phyloP scores from a whole-genome alignment of 2,888 invertebrate genomes.

The Eupithecia dodoneata region DNA sequence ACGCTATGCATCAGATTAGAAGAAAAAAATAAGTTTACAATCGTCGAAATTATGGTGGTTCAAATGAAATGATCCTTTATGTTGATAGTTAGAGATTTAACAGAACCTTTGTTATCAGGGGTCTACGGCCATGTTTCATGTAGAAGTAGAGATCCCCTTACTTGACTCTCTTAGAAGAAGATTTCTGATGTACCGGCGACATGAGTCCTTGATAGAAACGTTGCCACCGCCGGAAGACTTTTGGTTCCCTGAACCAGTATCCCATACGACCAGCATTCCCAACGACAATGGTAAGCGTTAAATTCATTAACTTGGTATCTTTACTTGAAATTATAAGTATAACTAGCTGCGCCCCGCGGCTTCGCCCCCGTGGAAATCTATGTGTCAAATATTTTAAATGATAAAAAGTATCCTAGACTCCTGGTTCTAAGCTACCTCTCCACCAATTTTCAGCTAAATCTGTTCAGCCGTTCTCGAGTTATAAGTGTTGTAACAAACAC shows the following conservation, averaged over 20 bases:
- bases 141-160: conserved; percentile 83
- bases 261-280: not conserved
- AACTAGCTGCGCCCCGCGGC: no score
- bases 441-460: no score
- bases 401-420: no score
- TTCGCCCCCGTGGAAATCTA: no score
- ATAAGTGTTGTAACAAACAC: no score
- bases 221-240: conserved; percentile 70
- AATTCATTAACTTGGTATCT: not conserved
- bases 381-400: no score
- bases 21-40: no score
- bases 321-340: not conserved
- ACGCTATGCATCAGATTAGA: no score
- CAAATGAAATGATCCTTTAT: no score
- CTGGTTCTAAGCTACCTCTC: no score
- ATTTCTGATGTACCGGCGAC: conserved; percentile 67
- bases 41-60: no score
- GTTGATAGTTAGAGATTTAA: not conserved
- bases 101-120: conserved; percentile 53
- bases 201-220: conserved; percentile 68
- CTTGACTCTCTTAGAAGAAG: conserved; percentile 73
- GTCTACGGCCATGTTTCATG: conserved; percentile 71
- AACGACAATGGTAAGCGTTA: not conserved
- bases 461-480: no score
- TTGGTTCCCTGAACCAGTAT: not conserved